Evolutionary conservation across 2,113 vertebrate species (phyloP), one percentile per base, ranked within the genome.

Genomic region (Poeciliopsis prolifica): DNA sequence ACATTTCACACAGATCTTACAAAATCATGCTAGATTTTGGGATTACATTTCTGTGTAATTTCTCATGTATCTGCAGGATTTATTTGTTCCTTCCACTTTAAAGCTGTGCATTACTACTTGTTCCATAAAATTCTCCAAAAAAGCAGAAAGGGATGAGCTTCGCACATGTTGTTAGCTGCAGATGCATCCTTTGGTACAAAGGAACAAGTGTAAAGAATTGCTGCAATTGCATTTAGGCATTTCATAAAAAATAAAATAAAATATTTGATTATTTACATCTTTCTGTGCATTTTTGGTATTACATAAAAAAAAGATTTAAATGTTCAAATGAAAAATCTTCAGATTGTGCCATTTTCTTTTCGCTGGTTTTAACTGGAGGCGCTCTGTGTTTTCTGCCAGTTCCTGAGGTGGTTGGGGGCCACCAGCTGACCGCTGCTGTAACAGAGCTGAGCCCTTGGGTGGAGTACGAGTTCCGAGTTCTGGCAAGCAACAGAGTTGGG

Each of bases 371-470:
- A 82, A 82, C 73, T 86, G 70, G 87, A 80, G 63, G 51, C 58
- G 66, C 31, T 83, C 61, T 88, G 69, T 88, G 85, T 89, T 84
- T 83, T 68, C 29, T 90, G 88, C 79, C 71, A 98, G 97, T 97
- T 76, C 97, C 97, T 12, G 96, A 98, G 74, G 54, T 96, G 82
- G 94, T 99, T 7, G 95, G 96, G 0, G 98, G 97, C 71, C 93
- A 93, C 71, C 96, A 94, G 0, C 94, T 98, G 91, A 98, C 96
- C n/a, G 96, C 97, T 1, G 97, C 95, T 0, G 98, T 98, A 87
- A 96, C 96, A 83, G 96, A 97, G 62, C 92, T 99, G 88, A 98
- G 95, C 91, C 97, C 98, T 0, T 99, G 98, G 98, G 97, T 99
- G 1, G 97, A 99, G 81, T 99, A 98, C 14, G 97, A 99, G 79